These are phyloP conservation scores for Hydrophis major DNA, from an alignment of 2,797 vertebrate genomes.

Conservation along the genomic window DNA sequence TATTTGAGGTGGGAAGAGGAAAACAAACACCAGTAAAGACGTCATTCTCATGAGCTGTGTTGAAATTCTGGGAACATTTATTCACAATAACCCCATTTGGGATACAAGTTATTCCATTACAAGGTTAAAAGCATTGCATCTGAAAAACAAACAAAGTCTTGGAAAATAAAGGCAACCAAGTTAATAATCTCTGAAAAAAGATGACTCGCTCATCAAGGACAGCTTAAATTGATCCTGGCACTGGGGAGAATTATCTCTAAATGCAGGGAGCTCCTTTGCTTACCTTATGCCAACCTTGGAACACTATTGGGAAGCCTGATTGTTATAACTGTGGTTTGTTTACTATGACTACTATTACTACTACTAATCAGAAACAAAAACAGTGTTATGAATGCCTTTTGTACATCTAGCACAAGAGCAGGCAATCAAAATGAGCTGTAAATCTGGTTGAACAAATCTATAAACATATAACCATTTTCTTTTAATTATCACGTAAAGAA, in stretches of 20 bases:
- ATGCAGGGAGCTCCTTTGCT: slow-evolving; percentile 22
- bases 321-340: background rate
- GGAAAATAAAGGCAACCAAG: slow-evolving; percentile 5
- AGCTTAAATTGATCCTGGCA: slow-evolving; percentile 47
- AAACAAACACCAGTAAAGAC: slow-evolving; percentile 34
- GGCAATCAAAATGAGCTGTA: background rate
- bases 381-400: background rate
- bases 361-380: background rate
- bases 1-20: slow-evolving; percentile 31
- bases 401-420: background rate
- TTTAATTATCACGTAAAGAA: background rate
- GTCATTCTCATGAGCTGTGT: slow-evolving; percentile 22
- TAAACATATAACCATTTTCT: background rate
- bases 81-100: slow-evolving; percentile 41
- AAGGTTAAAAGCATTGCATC: slow-evolving; percentile 42
- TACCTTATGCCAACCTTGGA: slow-evolving; percentile 12
- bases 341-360: background rate
- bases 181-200: slow-evolving; percentile 33
- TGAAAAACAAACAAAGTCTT: slow-evolving; percentile 44
- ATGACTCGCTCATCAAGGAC: slow-evolving; percentile 28
- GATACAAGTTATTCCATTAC: slow-evolving; percentile 33
- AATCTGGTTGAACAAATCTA: background rate
- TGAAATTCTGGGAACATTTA: slow-evolving; percentile 49
- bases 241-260: slow-evolving; percentile 15
- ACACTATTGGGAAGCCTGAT: slow-evolving; percentile 7